Conservation (phyloP, 2,797 vertebrate genomes). For the Cynopterus sphinx region DNA sequence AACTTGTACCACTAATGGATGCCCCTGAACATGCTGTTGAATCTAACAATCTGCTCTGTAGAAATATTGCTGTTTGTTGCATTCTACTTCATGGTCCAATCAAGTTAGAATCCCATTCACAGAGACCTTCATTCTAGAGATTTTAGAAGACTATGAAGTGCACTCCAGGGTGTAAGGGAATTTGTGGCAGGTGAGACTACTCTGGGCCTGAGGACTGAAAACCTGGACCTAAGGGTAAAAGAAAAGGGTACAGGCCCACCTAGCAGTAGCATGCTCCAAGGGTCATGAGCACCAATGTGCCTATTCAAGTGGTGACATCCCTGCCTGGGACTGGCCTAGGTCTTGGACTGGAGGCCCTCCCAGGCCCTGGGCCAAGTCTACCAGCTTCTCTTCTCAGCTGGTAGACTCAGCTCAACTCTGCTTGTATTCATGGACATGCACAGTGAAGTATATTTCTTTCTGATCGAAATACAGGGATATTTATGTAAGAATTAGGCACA, state of each 20-base stretch:
- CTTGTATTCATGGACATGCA: not conserved
- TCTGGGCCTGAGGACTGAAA: not conserved
- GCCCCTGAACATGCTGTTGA: conserved; percentile 91
- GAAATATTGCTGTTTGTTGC: conserved; percentile 88
- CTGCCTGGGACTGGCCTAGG: not conserved
- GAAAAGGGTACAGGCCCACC: not conserved
- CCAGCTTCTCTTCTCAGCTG: not conserved
- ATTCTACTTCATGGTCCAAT: conserved; percentile 89
- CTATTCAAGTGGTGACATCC: not conserved
- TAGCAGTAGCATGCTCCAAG: not conserved
- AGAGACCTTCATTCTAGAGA: not conserved
- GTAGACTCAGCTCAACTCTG: not conserved
- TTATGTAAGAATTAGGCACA: not conserved
- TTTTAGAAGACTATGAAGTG: not conserved
- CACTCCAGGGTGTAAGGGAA: not conserved
- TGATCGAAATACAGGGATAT: not conserved
- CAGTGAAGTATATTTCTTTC: not conserved
- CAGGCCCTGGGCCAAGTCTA: not conserved
- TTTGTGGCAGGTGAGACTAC: not conserved
- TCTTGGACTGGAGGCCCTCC: not conserved
- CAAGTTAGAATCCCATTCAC: not conserved
- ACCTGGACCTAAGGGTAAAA: too few species aligned
- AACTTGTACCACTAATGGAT: conserved; percentile 93
- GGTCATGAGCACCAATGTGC: accelerated
- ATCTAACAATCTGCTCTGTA: conserved; percentile 91